Conservation (phyloP, 2,113 vertebrate species). For the Perccottus glenii region DNA sequence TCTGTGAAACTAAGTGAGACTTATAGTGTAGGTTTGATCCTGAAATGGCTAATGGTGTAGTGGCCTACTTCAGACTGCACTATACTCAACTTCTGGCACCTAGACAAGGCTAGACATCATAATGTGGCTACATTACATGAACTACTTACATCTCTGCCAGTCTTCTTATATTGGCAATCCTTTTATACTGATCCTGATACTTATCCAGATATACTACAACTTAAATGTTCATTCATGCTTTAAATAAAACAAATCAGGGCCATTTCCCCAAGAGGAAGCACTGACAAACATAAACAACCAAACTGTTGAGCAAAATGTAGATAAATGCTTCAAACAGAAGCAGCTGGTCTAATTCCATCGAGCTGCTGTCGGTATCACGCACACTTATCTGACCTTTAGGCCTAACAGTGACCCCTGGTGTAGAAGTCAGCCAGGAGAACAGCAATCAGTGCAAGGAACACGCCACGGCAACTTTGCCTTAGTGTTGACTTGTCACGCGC, state of each 20-base stretch:
- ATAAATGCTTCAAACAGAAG: conserved; percentile 60
- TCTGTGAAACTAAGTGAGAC: too few relatives aligned
- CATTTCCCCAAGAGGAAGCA: conserved; percentile 7
- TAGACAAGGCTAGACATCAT: too few relatives aligned
- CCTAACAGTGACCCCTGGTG: conserved; percentile 66
- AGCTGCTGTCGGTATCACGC: conserved; percentile 72
- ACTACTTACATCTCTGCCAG: not conserved
- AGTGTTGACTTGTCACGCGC: conserved; percentile 43
- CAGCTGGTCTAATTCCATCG: conserved; percentile 63
- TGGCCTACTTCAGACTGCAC: too few relatives aligned
- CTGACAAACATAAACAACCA: conserved; percentile 38
- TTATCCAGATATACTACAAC: not conserved
- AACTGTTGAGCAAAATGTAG: conserved; percentile 43
- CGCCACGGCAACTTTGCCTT: conserved; percentile 66
- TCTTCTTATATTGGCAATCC: not conserved
- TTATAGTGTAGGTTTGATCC: too few relatives aligned
- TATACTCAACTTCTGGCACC: too few relatives aligned
- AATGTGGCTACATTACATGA: too few relatives aligned
- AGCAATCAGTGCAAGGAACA: conserved; percentile 65
- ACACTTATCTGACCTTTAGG: conserved; percentile 74
- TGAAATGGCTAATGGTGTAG: too few relatives aligned
- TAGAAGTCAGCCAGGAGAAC: conserved; percentile 73
- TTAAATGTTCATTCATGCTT: not conserved
- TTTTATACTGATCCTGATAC: too few relatives aligned
- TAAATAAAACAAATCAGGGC: conserved; percentile 11